Evolutionary conservation across 2,113 vertebrate genomes (phyloP).

Genomic region (Cyprinus carpio): DNA sequence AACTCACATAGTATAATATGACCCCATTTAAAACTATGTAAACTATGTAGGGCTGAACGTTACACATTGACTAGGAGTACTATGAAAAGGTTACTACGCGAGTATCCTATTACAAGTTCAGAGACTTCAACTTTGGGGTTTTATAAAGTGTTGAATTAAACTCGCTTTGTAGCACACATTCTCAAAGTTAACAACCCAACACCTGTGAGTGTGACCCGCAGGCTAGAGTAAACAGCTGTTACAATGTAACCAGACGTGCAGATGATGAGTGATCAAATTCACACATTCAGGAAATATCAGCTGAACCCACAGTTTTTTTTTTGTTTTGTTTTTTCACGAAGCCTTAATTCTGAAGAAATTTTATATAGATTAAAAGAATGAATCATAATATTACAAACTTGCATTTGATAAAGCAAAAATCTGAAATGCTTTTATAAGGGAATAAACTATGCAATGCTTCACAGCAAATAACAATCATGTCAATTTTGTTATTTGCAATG

Average conservation of each 20-base stretch:
- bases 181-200: constrained; percentile 11
- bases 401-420: no score
- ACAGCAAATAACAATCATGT: neutral
- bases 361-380: no score
- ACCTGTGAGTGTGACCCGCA: constrained; percentile 21
- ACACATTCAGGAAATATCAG: neutral
- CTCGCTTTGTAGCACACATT: constrained; percentile 1
- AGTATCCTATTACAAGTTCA: neutral
- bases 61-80: neutral
- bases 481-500: neutral
- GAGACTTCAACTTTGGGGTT: neutral
- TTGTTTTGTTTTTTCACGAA: neutral
- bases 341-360: neutral
- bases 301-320: neutral
- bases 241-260: constrained; percentile 26
- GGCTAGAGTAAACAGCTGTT: constrained; percentile 30
- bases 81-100: neutral
- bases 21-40: no score
- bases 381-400: no score
- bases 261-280: neutral
- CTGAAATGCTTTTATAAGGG: neutral
- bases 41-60: no score
- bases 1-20: no score
- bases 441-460: neutral
- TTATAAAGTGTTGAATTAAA: neutral